Evolutionary conservation across 92 coral and sea anemone species (phyloP).

Genomic region (Phenganax marumi): DNA sequence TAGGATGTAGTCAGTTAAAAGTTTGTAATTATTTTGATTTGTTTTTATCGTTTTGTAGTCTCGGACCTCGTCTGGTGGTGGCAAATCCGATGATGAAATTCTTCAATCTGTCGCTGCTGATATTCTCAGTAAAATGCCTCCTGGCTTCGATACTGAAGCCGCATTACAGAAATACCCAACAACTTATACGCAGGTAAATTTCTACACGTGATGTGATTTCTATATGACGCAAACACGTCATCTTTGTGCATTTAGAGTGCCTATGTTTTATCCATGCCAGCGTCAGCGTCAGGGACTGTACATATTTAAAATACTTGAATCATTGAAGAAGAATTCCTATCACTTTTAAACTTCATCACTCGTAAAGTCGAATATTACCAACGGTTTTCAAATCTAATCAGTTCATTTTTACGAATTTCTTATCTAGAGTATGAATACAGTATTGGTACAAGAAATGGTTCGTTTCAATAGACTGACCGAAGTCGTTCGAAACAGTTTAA

Average conservation of each 20-base stretch:
- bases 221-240: background rate
- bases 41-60: constrained; percentile 35
- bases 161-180: constrained; percentile 92
- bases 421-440: constrained; percentile 87
- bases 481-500: constrained; percentile 88
- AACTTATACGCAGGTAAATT: constrained; percentile 76
- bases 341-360: too few species aligned
- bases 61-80: constrained; percentile 91
- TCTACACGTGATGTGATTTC: background rate
- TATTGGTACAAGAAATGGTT: constrained; percentile 97
- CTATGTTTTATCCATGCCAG: too few species aligned
- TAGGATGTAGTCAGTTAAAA: background rate
- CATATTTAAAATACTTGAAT: too few species aligned
- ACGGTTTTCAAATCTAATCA: background rate
- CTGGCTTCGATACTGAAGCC: constrained; percentile 88
- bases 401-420: background rate
- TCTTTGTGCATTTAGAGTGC: too few species aligned
- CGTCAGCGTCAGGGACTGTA: too few species aligned
- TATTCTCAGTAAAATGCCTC: constrained; percentile 84
- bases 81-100: constrained; percentile 91
- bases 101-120: constrained; percentile 87
- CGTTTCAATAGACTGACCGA: constrained; percentile 91
- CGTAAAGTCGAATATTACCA: background rate
- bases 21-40: too few species aligned
- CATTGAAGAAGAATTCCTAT: too few species aligned